Evolutionary conservation across 2,113 vertebrate species (phyloP), one percentile per base, ranked within the genome.

Genomic region (Hyperopisus bebe): DNA sequence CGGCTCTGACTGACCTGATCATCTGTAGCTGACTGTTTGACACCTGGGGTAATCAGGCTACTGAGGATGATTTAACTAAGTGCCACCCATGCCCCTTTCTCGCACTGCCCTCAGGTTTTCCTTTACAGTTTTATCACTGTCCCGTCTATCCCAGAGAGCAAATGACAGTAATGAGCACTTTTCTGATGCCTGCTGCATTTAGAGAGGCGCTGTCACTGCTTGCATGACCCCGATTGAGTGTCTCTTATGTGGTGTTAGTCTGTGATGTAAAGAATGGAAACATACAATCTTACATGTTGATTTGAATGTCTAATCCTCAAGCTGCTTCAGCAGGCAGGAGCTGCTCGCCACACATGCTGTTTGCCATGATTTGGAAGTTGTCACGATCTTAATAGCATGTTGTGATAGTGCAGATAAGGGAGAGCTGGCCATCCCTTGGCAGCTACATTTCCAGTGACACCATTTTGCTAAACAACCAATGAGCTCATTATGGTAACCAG

Each of bases 401-500:
- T 51, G n/a, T n/a, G 9, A 62, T 55, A 8, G 48, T 44, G 50
- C 19, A 4, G 39, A 44, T 24, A 44, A 10, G 66, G 3, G 42
- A 24, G 31, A 89, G 5, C 70, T 15, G 11, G 4, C 53, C 15
- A 51, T 24, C 1, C 15, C 44, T 5, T 31, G 10, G 7, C 55
- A 84, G 21, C 48, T 39, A 35, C 39, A 24, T 44, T 19, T 87
- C 11, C 48, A 3, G n/a, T 87, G 48, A 8, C 51, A 62, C 17
- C 1, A 17, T 35, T 84, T 47, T 74, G 21, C 35, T 31, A 90
- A 44, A 50, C 55, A 70, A 89, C 39, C 53, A 31, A 24, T 39
- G 21, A 87, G 89, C 44, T 84, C 9, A 17, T 90, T 90, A 89
- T 90, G 47, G 9, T 48, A 9, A 84, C 58, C 55, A 53, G 89